Evolutionary conservation across 2,888 invertebrate genomes (phyloP), one percentile per base, ranked within the genome.

Genomic region (Erebia ligea): DNA sequence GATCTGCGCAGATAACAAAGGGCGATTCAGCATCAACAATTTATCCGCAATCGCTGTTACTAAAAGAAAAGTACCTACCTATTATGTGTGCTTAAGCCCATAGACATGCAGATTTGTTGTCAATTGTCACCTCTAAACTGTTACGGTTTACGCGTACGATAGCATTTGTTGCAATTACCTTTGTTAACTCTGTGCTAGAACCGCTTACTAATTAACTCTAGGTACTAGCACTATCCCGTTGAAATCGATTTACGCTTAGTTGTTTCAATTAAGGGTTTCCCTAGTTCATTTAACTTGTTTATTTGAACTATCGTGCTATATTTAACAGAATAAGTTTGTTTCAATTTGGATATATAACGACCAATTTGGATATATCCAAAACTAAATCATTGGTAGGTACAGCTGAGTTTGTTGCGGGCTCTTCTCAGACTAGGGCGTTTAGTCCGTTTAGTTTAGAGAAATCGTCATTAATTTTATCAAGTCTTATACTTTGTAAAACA

Each of bases 91-190:
- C 21, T 9, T 50, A 17, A 21, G 13, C 21, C 56, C 19, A 19
- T 56, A 45, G 45, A 13, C 19, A 58, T 58, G 62, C 48, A 62
- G 21, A 11, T 48, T 48, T 62, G 45, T 45, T 57, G 15, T 48
- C 48, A 45, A 48, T 64, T 65, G 54, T 65, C 65, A 56, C 65
- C 52, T 65, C 54, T 54, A 65, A 42, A 65, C 40, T 65, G 65
- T 64, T 64, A 17, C 40, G 54, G 52, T 54, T 34, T 25, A 25
- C 42, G 48, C 62, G 62, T 17, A 64, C 56, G 65, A 65, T 65
- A 65, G 42, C 52, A 65, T 56, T 65, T 65, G 54, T 65, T 65
- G 54, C 64, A 65, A 65, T 65, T 65, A 65, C 64, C 64, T 65
- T 40, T 54, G 64, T 65, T 40, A 65, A 52, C 52, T 64, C 64